These are phyloP conservation scores for Hippasteria phrygiana DNA, from an alignment of 53 echinoderm and acorn worm species.

Conservation along the genomic window DNA sequence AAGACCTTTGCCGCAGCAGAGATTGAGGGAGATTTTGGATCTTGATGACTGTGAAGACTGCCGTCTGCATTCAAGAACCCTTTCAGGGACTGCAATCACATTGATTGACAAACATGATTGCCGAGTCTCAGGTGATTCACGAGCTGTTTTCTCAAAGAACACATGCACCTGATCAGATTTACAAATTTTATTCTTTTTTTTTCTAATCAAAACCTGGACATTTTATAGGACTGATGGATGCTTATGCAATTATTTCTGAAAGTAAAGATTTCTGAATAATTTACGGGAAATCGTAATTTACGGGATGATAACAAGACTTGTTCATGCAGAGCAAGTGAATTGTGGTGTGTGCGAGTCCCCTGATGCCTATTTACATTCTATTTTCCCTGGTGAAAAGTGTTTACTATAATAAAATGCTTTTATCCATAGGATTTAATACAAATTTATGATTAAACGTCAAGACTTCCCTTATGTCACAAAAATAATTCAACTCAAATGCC, in stretches of 20 bases:
- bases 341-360: too few relatives aligned
- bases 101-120: conserved; percentile 34
- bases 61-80: background rate
- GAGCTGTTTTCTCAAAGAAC: background rate
- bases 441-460: too few relatives aligned
- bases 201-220: background rate
- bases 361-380: too few relatives aligned
- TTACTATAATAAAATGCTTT: too few relatives aligned
- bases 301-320: too few relatives aligned
- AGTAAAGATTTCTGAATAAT: background rate
- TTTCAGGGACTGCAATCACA: conserved; percentile 21
- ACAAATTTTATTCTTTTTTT: background rate
- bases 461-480: too few relatives aligned
- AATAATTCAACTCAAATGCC: too few relatives aligned
- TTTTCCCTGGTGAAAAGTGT: too few relatives aligned
- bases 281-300: background rate
- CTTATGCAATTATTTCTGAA: background rate
- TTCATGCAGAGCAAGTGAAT: too few relatives aligned
- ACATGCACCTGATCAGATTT: background rate
- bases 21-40: background rate
- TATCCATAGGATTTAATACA: too few relatives aligned
- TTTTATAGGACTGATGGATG: background rate
- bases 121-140: background rate
- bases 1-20: background rate
- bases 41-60: background rate